Conservation (phyloP, 1,140 invertebrate species). For the Gerris buenoi region DNA sequence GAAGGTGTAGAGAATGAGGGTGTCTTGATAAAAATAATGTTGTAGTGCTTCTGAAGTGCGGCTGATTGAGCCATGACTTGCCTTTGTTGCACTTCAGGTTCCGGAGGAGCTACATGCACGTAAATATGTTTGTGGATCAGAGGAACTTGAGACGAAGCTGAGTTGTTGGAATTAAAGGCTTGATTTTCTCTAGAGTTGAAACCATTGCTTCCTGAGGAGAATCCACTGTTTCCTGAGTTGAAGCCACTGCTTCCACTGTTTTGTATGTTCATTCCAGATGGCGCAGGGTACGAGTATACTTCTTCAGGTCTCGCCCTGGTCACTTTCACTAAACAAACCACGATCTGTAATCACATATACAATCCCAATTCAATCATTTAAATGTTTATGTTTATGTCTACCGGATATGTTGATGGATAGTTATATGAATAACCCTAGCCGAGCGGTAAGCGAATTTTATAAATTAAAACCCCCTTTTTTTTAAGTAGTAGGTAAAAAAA, state of each 20-base stretch:
- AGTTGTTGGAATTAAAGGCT: slow-evolving; percentile 25
- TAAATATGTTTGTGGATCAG: slow-evolving; percentile 63
- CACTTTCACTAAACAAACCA: background rate
- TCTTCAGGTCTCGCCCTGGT: background rate
- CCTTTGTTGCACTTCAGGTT: slow-evolving; percentile 42
- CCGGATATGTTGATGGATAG: too few species aligned
- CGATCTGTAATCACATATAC: too few species aligned
- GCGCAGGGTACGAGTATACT: background rate
- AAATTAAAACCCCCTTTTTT: too few species aligned
- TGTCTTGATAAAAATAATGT: slow-evolving; percentile 78
- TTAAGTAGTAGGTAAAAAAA: too few species aligned
- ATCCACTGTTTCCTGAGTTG: background rate
- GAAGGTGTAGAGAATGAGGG: slow-evolving; percentile 53
- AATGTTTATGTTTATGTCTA: too few species aligned
- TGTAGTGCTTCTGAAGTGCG: slow-evolving; percentile 66
- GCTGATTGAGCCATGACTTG: slow-evolving; percentile 38
- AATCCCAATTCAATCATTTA: too few species aligned
- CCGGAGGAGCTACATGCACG: slow-evolving; percentile 63
- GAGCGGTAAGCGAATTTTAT: too few species aligned
- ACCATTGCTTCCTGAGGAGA: background rate
- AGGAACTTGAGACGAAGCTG: slow-evolving; percentile 30
- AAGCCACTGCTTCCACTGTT: background rate
- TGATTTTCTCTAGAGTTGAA: background rate
- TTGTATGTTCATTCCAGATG: background rate
- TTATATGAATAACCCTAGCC: too few species aligned